These are phyloP conservation scores for Percopsis transmontana DNA, from an alignment of 2,113 vertebrate genomes.

Conservation along the genomic window DNA sequence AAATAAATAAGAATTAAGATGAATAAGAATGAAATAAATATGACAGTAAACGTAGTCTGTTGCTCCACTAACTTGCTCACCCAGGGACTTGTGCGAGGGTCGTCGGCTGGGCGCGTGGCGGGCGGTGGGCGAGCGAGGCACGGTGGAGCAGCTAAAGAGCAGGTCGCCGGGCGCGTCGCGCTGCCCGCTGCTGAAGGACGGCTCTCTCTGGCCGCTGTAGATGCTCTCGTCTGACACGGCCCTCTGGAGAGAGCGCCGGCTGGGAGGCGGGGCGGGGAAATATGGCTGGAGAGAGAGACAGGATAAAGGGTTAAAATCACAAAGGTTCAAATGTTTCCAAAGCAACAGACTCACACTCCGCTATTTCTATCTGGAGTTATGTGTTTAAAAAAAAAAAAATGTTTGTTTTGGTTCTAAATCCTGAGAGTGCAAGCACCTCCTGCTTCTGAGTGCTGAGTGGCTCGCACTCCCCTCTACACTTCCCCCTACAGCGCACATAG, in stretches of 20 bases:
- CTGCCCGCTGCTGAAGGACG: constrained; percentile 81
- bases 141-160: constrained; percentile 89
- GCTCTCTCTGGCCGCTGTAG: constrained; percentile 91
- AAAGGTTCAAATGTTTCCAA: background rate
- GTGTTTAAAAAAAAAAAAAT: too few relatives aligned
- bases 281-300: constrained; percentile 74
- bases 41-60: background rate
- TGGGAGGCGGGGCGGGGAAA: constrained; percentile 82
- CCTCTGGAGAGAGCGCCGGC: constrained; percentile 88
- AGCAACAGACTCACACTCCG: background rate
- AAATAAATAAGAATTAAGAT: background rate
- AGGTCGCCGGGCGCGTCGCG: constrained; percentile 87
- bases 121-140: constrained; percentile 85
- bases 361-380: too few relatives aligned
- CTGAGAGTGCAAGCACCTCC: too few relatives aligned
- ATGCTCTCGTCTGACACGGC: constrained; percentile 96
- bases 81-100: constrained; percentile 88
- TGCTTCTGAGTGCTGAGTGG: too few relatives aligned
- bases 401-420: too few relatives aligned
- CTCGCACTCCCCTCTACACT: too few relatives aligned
- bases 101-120: constrained; percentile 82
- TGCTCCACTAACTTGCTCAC: constrained; percentile 63
- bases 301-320: too few relatives aligned
- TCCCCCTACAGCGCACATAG: too few relatives aligned
- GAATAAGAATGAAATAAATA: background rate